Evolutionary conservation across 2,113 vertebrate genomes (phyloP), one percentile per base, ranked within the genome.

Genomic region (Lipotes vexillifer): DNA sequence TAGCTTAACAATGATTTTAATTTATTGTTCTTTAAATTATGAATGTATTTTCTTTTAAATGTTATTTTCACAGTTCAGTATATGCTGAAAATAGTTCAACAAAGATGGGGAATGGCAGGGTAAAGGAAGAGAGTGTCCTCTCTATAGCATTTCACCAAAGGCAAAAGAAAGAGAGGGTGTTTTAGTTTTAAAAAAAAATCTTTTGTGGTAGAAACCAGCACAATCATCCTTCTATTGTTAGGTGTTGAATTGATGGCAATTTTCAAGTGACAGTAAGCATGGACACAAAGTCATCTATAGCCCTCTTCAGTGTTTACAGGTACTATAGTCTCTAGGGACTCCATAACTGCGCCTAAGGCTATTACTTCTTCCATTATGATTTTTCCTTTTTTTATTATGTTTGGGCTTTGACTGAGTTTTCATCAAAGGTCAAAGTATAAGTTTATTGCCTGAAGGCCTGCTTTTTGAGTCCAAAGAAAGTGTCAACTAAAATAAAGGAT

Each of bases 341-440:
- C 29, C 18, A 6, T 55, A 69, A 74, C 72, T 68, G 21, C 44
- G 17, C 96, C 77, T 59, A 86, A 59, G 13, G 89, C 89, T 97
- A 55, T 92, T 82, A 59, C 49, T 96, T 94, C 78, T 93, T 87
- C 86, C 72, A 93, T 96, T 78, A 94, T 52, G 65, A 77, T 63
- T 93, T 95, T 93, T 75, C 59, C 17, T 96, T 92, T 71, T 87
- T 75, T 96, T 75, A 88, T 90, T 96, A 95, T 86, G 38, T 94
- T 95, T 95, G 44, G n/a, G 21, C 21, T 95, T 93, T 96, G 15
- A 85, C 81, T 92, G 81, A 93, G 63, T 90, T 98, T 95, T 81
- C 85, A 83, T 38, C 61, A 75, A 90, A 94, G 90, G 90, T 96
- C 94, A 94, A 23, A 93, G n/a, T 96, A 93, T 59, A 80, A 92